phyloP scores from a whole-genome alignment of 2,888 invertebrate species.

The Ophonus ardosiacus region DNA sequence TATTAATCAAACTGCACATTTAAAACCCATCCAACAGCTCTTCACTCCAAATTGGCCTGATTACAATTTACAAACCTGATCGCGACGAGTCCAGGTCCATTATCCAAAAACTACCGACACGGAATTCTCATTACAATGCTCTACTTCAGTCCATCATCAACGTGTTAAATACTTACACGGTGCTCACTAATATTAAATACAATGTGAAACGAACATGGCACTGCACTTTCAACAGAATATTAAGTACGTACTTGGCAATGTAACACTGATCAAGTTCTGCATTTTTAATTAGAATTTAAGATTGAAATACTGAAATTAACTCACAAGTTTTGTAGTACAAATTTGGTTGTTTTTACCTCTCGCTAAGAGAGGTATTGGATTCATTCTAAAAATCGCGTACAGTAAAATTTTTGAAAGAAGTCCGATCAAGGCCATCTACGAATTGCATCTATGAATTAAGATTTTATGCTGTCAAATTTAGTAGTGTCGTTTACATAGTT shows the following conservation, averaged over 20 bases:
- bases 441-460: too few species aligned
- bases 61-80: slow-evolving; percentile 55
- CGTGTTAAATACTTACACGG: not conserved
- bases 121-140: slow-evolving; percentile 41
- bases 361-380: too few species aligned
- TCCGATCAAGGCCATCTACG: too few species aligned
- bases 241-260: not conserved
- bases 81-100: slow-evolving; percentile 28
- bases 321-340: too few species aligned
- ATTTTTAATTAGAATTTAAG: too few species aligned
- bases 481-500: too few species aligned
- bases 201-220: not conserved
- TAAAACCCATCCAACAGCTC: slow-evolving; percentile 47
- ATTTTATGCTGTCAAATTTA: too few species aligned
- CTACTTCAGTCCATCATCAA: slow-evolving; percentile 7
- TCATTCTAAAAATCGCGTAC: too few species aligned
- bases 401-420: too few species aligned
- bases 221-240: not conserved
- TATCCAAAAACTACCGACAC: slow-evolving; percentile 45
- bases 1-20: slow-evolving; percentile 59
- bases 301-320: too few species aligned
- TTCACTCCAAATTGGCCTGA: slow-evolving; percentile 55
- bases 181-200: not conserved
- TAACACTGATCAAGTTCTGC: too few species aligned
- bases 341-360: too few species aligned